Conservation (phyloP, 2,113 vertebrate species). For the Amia ocellicauda region DNA sequence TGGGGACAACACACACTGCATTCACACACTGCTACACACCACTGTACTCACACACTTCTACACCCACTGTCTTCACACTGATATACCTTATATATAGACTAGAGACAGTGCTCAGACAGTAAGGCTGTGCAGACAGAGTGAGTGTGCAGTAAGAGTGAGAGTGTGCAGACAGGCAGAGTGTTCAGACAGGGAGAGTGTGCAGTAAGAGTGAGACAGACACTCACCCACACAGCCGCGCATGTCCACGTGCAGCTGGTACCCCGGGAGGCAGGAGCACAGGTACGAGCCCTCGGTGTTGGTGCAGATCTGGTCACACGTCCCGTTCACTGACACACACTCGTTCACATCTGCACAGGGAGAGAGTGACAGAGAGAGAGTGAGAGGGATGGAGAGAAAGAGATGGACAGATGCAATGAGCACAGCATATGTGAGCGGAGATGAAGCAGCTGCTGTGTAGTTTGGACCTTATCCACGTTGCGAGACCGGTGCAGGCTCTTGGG, state of each 20-base stretch:
- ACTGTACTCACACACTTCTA: background rate
- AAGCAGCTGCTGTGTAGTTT: too few species aligned
- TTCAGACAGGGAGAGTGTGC: background rate
- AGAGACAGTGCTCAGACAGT: too few species aligned
- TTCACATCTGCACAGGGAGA: constrained; percentile 55
- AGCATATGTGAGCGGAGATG: too few species aligned
- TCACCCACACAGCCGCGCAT: constrained; percentile 64
- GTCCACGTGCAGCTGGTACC: constrained; percentile 71
- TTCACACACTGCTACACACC: constrained; percentile 5
- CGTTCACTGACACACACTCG: constrained; percentile 53
- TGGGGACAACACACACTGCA: constrained; percentile 23
- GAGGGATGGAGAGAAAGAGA: constrained; percentile 13
- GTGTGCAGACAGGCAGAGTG: background rate
- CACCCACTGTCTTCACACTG: too few species aligned
- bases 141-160: background rate
- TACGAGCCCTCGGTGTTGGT: constrained; percentile 64
- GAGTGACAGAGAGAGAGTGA: constrained; percentile 6
- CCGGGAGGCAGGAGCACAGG: constrained; percentile 59
- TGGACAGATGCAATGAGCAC: background rate
- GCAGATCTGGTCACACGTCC: constrained; percentile 62
- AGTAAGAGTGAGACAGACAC: constrained; percentile 23
- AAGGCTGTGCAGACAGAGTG: background rate
- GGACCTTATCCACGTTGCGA: too few species aligned
- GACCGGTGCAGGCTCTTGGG: too few species aligned
- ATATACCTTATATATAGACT: too few species aligned